Evolutionary conservation across 2,113 vertebrate genomes (phyloP).

Genomic region (Acrocephalus kingi): DNA sequence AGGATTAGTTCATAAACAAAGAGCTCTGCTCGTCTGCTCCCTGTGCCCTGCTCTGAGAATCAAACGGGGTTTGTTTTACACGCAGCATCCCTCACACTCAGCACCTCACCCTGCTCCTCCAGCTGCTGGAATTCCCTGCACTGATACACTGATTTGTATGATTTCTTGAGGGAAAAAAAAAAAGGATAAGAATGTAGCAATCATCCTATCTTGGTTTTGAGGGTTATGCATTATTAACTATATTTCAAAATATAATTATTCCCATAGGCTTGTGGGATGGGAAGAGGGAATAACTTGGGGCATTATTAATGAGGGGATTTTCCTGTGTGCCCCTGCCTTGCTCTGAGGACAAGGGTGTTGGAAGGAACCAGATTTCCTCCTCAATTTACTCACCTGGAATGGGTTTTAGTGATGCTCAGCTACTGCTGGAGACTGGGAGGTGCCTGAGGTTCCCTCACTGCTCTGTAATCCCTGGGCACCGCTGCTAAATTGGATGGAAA

Average conservation of each 20-base stretch:
- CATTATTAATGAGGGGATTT: rapidly evolving
- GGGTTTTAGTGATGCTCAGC: background rate
- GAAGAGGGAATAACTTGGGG: background rate
- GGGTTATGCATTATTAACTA: rapidly evolving
- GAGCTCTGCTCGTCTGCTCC: background rate
- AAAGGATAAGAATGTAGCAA: background rate
- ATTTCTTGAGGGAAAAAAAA: background rate
- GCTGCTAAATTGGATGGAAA: background rate
- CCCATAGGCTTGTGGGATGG: too few relatives aligned
- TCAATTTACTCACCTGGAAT: background rate
- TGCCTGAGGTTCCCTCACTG: background rate
- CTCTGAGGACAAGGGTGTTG: background rate
- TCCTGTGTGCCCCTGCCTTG: background rate
- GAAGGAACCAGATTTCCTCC: background rate
- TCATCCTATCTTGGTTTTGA: background rate
- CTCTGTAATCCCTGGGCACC: background rate
- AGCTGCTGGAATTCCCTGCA: background rate
- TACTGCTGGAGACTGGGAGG: background rate
- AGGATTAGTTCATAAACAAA: slow-evolving; percentile 16
- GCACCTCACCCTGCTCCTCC: background rate
- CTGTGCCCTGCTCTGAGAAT: background rate
- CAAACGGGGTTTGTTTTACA: background rate
- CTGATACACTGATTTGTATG: rapidly evolving
- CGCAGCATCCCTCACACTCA: background rate
- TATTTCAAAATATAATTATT: background rate